These are phyloP conservation scores for Donacobius atricapilla DNA, from an alignment of 2,113 vertebrate genomes.

Conservation along the genomic window DNA sequence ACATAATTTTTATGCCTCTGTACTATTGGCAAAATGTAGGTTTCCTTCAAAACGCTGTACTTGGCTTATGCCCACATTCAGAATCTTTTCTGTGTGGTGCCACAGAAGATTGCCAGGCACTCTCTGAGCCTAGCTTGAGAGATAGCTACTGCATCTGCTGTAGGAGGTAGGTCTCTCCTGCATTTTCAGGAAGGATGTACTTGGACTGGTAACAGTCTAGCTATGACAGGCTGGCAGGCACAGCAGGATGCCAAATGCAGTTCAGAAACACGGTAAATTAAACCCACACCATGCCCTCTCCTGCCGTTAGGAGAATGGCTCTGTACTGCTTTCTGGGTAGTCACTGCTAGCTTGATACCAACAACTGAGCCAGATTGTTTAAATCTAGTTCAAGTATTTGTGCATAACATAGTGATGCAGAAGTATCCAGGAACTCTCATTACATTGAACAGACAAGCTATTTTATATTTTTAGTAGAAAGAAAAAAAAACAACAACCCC, in stretches of 20 bases:
- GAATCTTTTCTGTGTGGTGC: neutral
- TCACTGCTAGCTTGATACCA: neutral
- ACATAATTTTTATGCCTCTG: neutral
- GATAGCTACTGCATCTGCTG: neutral
- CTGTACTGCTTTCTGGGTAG: neutral
- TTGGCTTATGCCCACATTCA: neutral
- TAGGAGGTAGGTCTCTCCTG: neutral
- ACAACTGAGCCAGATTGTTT: neutral
- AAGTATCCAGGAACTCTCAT: constrained; percentile 15
- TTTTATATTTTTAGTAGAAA: constrained; percentile 38
- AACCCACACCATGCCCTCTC: neutral
- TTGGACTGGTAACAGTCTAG: neutral
- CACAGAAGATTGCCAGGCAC: neutral
- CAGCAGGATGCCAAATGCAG: neutral
- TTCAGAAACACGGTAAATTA: neutral
- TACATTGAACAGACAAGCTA: constrained; percentile 27
- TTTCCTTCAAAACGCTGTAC: neutral
- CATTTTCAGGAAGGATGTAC: neutral
- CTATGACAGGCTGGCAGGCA: neutral
- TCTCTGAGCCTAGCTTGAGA: neutral
- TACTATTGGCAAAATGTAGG: neutral
- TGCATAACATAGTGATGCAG: neutral
- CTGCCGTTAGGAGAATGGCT: neutral
- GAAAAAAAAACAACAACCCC: neutral
- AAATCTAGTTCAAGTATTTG: constrained; percentile 21